These are phyloP conservation scores for Anorthoa munda DNA, from an alignment of 2,888 invertebrate species.

Conservation along the genomic window DNA sequence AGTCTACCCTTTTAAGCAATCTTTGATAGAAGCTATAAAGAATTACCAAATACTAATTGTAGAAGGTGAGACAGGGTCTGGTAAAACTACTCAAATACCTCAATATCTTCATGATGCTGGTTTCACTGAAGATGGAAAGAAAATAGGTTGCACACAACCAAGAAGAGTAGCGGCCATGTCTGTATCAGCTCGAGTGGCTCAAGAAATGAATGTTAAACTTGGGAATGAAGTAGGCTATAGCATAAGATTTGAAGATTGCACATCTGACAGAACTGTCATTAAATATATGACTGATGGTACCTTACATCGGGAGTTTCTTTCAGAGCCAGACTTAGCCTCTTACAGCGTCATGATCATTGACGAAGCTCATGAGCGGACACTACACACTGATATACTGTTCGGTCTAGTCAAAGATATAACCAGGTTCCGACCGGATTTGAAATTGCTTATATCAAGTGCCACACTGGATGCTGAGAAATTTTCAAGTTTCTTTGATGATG, in stretches of 20 bases:
- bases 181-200: constrained; percentile 99
- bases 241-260: constrained; percentile 99
- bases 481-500: constrained; percentile 99
- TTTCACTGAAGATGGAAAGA: constrained; percentile 95
- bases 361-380: constrained; percentile 99
- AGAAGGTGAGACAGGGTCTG: constrained; percentile 99
- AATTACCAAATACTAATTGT: constrained; percentile 98
- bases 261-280: constrained; percentile 98
- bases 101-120: constrained; percentile 99
- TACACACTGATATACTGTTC: constrained; percentile 99
- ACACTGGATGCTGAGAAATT: constrained; percentile 99
- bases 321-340: constrained; percentile 98
- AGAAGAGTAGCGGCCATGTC: constrained; percentile 99
- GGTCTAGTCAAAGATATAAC: constrained; percentile 99
- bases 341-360: constrained; percentile 99
- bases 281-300: constrained; percentile 99
- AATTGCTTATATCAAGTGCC: constrained; percentile 99
- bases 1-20: constrained; percentile 97
- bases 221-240: constrained; percentile 97
- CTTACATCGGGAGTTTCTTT: constrained; percentile 98
- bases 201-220: constrained; percentile 99
- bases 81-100: constrained; percentile 99
- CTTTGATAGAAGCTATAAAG: constrained; percentile 97
- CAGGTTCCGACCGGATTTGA: constrained; percentile 97
- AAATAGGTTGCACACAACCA: constrained; percentile 99